These are phyloP conservation scores for Drosophila kikkawai DNA, from an alignment of 1,140 invertebrate genomes.

Conservation along the genomic window DNA sequence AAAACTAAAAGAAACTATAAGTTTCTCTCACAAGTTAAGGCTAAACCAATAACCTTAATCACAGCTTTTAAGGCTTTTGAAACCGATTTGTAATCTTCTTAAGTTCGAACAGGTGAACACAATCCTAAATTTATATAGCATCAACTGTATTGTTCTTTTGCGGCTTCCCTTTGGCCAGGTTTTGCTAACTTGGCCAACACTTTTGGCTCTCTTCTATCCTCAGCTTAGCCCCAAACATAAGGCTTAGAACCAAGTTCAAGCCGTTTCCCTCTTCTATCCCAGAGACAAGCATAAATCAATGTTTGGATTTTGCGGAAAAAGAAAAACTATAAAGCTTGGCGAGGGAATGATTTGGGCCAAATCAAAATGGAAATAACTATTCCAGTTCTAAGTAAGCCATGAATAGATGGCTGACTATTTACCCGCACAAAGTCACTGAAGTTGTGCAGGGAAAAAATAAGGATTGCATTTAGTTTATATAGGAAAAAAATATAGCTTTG, in stretches of 20 bases:
- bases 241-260: constrained; percentile 4
- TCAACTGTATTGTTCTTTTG: neutral
- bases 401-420: constrained; percentile 39
- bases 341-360: constrained; percentile 8
- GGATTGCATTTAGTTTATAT: no score
- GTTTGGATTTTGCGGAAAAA: constrained; percentile 24
- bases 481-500: neutral
- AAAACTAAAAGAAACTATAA: neutral
- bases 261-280: constrained; percentile 11
- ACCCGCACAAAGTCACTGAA: neutral
- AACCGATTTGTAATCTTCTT: constrained; percentile 21
- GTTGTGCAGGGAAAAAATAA: neutral
- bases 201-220: constrained; percentile 1
- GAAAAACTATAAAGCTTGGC: neutral
- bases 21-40: neutral
- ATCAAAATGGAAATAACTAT: constrained; percentile 28
- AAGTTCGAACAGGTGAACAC: constrained; percentile 9
- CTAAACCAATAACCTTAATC: neutral
- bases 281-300: constrained; percentile 63
- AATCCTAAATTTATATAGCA: constrained; percentile 3
- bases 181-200: constrained; percentile 9
- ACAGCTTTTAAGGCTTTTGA: neutral
- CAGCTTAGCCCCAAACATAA: constrained; percentile 13
- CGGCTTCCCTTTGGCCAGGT: neutral
- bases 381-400: constrained; percentile 42